phyloP scores from a whole-genome alignment of 2,797 vertebrate species.

The Chloroceryle amazona region DNA sequence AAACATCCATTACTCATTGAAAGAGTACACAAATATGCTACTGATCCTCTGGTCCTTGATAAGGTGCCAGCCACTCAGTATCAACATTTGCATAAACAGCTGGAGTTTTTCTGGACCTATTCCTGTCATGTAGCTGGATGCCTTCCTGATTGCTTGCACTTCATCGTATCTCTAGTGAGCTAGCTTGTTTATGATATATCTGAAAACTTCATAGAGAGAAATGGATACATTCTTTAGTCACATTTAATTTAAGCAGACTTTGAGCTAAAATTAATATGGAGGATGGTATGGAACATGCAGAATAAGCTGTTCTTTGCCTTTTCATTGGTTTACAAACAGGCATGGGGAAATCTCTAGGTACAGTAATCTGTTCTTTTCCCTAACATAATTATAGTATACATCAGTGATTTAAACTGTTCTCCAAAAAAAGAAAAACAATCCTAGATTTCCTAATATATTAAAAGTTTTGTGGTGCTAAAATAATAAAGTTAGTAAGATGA shows the following conservation, averaged over 20 bases:
- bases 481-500: background rate
- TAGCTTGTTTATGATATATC: conserved; percentile 16
- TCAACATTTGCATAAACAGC: conserved; percentile 66
- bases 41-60: conserved; percentile 62
- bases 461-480: background rate
- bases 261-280: background rate
- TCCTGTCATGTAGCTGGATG: conserved; percentile 55
- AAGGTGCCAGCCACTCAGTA: conserved; percentile 49
- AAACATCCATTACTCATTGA: conserved; percentile 48
- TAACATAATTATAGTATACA: background rate
- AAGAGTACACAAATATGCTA: conserved; percentile 41
- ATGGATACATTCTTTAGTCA: background rate
- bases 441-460: background rate
- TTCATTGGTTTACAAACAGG: background rate
- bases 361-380: background rate
- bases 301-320: background rate
- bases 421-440: background rate
- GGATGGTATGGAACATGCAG: background rate
- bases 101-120: conserved; percentile 53
- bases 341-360: background rate
- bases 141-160: conserved; percentile 49
- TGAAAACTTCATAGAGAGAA: conserved; percentile 31
- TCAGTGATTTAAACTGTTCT: background rate
- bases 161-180: background rate
- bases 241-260: conserved; percentile 39